Conservation (phyloP, 2,113 vertebrate genomes). For the Pterocles burchelli region DNA sequence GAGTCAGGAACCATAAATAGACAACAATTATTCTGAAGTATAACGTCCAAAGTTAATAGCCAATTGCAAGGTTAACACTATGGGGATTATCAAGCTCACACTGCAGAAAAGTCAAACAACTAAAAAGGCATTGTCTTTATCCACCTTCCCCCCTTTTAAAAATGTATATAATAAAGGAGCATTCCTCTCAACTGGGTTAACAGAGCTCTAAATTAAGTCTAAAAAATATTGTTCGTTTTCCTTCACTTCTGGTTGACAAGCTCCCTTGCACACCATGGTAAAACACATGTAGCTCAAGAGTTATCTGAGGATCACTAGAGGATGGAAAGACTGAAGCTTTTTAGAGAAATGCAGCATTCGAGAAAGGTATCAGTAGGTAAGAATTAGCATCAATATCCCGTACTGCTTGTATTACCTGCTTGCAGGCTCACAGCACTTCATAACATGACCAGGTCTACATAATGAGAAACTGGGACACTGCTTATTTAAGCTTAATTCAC, state of each 20-base stretch:
- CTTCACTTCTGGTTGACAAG: not conserved
- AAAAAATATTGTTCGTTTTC: not conserved
- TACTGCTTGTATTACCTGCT: not conserved
- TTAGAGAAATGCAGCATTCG: not conserved
- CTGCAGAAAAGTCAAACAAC: not conserved
- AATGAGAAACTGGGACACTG: not conserved
- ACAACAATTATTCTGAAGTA: not conserved
- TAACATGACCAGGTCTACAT: not conserved
- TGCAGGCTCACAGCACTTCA: not conserved
- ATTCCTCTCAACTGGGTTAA: not conserved
- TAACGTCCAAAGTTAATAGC: not conserved
- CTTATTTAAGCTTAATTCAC: not conserved
- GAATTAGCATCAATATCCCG: not conserved
- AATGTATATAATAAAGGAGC: not conserved
- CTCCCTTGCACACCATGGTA: not conserved
- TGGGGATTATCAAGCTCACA: not conserved
- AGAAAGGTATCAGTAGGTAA: not conserved
- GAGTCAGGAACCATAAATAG: not conserved
- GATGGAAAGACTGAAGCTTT: not conserved
- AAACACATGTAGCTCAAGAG: not conserved
- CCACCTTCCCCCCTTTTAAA: rapidly evolving
- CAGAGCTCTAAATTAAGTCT: not conserved
- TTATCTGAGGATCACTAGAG: not conserved
- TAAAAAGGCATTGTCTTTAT: not conserved
- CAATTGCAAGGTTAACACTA: not conserved